Percentiles rank a stretch among this genome's conserved stretches.
These are phyloP conservation scores for Gerris buenoi DNA, from an alignment of 1,140 invertebrate genomes.

Conservation along the genomic window DNA sequence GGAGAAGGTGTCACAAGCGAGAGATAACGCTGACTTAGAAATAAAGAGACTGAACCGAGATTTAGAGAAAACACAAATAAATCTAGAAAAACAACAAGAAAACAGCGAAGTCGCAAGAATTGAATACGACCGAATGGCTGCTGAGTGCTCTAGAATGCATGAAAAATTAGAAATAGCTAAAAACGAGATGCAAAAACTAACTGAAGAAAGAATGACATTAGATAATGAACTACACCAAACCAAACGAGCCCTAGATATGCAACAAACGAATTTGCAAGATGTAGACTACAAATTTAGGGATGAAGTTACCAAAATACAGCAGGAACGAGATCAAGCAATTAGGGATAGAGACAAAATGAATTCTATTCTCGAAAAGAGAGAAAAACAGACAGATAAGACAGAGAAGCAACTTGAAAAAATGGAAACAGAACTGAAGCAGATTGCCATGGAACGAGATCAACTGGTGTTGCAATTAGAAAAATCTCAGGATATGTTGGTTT, in stretches of 20 bases:
- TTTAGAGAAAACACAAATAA: slow-evolving; percentile 67
- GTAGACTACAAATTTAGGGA: slow-evolving; percentile 31
- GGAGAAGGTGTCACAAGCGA: slow-evolving; percentile 59
- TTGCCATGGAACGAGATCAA: slow-evolving; percentile 71
- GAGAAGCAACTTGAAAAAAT: slow-evolving; percentile 69
- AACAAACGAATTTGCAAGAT: slow-evolving; percentile 36
- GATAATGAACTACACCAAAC: slow-evolving; percentile 55
- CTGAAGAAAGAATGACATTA: slow-evolving; percentile 37
- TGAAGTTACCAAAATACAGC: slow-evolving; percentile 34
- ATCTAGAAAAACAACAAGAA: slow-evolving; percentile 64
- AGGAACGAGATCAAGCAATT: slow-evolving; percentile 50
- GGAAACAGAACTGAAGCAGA: slow-evolving; percentile 66
- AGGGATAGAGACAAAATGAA: slow-evolving; percentile 56
- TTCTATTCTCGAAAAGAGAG: slow-evolving; percentile 52
- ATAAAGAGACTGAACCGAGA: slow-evolving; percentile 69
- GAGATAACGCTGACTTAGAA: slow-evolving; percentile 68
- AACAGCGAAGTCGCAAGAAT: slow-evolving; percentile 59
- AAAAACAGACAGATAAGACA: slow-evolving; percentile 61
- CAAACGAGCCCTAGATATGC: slow-evolving; percentile 46
- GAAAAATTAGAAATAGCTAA: slow-evolving; percentile 56
- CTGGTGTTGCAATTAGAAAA: slow-evolving; percentile 77
- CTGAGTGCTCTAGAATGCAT: slow-evolving; percentile 59
- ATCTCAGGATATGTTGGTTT: slow-evolving; percentile 79
- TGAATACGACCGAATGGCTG: slow-evolving; percentile 65
- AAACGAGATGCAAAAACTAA: slow-evolving; percentile 35